Evolutionary conservation across 2,113 vertebrate genomes (phyloP).

Genomic region (Tapirus terrestris): DNA sequence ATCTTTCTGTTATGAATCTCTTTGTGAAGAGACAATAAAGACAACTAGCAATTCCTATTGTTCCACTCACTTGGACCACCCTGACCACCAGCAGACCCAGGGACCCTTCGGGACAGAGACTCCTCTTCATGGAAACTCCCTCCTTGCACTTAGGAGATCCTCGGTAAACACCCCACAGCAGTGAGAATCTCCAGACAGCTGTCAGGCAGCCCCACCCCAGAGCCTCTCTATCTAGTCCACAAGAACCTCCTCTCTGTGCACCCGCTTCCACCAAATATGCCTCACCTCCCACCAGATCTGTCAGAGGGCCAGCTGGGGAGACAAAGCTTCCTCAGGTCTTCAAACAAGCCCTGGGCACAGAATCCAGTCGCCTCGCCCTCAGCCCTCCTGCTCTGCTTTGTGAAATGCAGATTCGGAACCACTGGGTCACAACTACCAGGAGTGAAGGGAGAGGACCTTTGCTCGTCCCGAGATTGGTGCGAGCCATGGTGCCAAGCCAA

Average conservation of each 20-base stretch:
- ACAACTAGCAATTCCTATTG: background rate
- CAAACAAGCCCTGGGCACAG: background rate
- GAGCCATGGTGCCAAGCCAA: background rate
- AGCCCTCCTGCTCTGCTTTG: background rate
- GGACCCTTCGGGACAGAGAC: background rate
- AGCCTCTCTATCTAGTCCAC: background rate
- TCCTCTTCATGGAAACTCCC: background rate
- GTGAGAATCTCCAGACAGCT: too few relatives aligned
- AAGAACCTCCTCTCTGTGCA: background rate
- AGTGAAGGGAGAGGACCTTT: background rate
- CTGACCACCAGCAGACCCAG: background rate
- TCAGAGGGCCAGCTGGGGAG: background rate
- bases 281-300: background rate
- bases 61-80: background rate
- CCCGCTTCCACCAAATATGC: accelerated
- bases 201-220: background rate
- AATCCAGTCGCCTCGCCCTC: background rate
- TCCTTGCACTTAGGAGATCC: background rate
- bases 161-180: background rate
- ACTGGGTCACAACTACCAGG: background rate
- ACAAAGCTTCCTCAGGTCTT: background rate
- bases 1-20: background rate
- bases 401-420: background rate
- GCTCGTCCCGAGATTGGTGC: accelerated
- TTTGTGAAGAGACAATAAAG: background rate